Percentiles rank a stretch among this genome's conserved stretches.
These are phyloP conservation scores for Trichonephila clavata DNA, from an alignment of 1,140 invertebrate species.

Conservation along the genomic window DNA sequence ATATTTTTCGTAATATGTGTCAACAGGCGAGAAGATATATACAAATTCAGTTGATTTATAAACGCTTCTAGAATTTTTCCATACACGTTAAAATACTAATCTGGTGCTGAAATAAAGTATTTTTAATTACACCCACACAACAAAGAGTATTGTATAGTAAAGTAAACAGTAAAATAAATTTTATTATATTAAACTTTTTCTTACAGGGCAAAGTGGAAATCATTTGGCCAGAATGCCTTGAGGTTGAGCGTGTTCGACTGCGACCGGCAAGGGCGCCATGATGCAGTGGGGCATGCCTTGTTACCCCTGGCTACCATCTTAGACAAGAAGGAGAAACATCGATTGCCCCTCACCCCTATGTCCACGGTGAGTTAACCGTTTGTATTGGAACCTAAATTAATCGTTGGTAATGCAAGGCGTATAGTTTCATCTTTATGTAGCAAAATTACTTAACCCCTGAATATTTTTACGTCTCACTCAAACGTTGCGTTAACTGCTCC, in stretches of 20 bases:
- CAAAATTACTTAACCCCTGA: background rate
- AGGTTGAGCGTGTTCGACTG: conserved; percentile 67
- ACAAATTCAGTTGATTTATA: too few relatives aligned
- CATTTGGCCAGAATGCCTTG: background rate
- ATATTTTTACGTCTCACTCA: background rate
- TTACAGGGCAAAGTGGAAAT: conserved; percentile 59
- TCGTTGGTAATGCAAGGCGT: too few relatives aligned
- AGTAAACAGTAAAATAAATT: background rate
- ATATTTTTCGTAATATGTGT: too few relatives aligned
- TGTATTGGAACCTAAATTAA: background rate
- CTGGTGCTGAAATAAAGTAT: too few relatives aligned
- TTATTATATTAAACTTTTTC: background rate
- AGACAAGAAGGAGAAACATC: conserved; percentile 1
- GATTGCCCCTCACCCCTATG: conserved; percentile 58
- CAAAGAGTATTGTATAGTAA: too few relatives aligned
- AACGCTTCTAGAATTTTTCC: too few relatives aligned
- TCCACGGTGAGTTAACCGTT: conserved; percentile 50
- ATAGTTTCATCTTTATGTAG: too few relatives aligned
- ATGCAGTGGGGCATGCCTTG: conserved; percentile 74
- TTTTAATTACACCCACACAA: too few relatives aligned
- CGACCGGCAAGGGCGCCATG: conserved; percentile 70
- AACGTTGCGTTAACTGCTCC: background rate
- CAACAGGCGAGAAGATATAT: too few relatives aligned
- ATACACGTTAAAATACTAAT: too few relatives aligned
- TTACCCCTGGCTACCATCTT: conserved; percentile 42